Percentiles rank a stretch among this genome's conserved stretches.
phyloP scores from a whole-genome alignment of 1,140 invertebrate species.

The Drosophila kanapiae region DNA sequence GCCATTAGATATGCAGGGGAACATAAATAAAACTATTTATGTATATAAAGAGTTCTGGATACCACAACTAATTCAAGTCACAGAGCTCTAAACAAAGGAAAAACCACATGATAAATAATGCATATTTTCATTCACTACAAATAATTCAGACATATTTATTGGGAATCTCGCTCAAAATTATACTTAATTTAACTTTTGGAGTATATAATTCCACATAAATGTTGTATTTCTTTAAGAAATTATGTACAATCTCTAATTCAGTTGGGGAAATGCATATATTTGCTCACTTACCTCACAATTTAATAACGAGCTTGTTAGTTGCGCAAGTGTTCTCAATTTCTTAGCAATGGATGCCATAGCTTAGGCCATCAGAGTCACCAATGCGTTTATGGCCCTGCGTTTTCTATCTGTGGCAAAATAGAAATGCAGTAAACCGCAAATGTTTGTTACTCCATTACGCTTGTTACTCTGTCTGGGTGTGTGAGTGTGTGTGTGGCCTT shows the following conservation, averaged over 20 bases:
- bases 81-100: too few species aligned
- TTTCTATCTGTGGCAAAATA: slow-evolving; percentile 25
- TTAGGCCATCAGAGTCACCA: slow-evolving; percentile 9
- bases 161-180: neutral
- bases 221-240: too few species aligned
- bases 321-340: slow-evolving; percentile 19
- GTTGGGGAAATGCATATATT: neutral
- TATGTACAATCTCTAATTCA: neutral
- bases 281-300: slow-evolving; percentile 16
- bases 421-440: slow-evolving; percentile 76
- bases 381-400: slow-evolving; percentile 9
- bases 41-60: neutral
- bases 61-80: neutral
- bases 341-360: slow-evolving; percentile 14
- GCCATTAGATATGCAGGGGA: neutral
- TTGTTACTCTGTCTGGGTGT: slow-evolving; percentile 31
- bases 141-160: neutral
- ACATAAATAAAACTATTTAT: neutral
- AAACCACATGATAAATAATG: neutral
- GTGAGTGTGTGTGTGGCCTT: slow-evolving; percentile 18
- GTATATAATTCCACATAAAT: too few species aligned
- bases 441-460: slow-evolving; percentile 80
- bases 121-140: neutral
- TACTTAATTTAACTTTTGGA: neutral
- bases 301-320: slow-evolving; percentile 31